Base-by-base conservation (phyloP, 2,888 invertebrate genomes). In the Galerucella pusilla region DNA sequence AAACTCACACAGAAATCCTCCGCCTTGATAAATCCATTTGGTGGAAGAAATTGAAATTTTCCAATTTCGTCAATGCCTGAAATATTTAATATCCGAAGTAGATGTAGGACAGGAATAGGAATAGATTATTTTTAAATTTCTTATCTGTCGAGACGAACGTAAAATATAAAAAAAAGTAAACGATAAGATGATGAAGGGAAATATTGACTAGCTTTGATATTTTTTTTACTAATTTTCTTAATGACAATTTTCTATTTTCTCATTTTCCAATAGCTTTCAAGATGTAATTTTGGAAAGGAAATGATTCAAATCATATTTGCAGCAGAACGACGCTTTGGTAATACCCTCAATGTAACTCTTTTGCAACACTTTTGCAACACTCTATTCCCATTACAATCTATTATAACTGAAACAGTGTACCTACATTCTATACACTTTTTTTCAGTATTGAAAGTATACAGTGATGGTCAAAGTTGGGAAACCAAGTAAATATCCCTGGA, bases 41-140 rank as follows among this genome's bases (percentile, higher is more conserved):
- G 72, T 72, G 66, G 63, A 72, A 72, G 72, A 67, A 72, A 72
- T 72, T 72, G 72, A 72, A 72, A 72, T 72, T 72, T 72, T 71
- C 71, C 71, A 71, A 71, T 71, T 71, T 71, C 65, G 66, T 49
- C 59, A 72, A 72, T 66, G 46, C 66, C 67, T 72, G 72, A 72
- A 72, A 72, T 72, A 72, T 72, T 72, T 72, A 72, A 72, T 72
- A 72, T 72, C 72, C 72, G 72, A 71, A 57, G 49, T 65, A 71
- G 71, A 72, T 67, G 54, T 67, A 60, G 72, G 72, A 66, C 72
- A 66, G 66, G 66, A 67, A 72, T 60, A 57, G 72, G 66, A 72
- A 72, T 66, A 72, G 72, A 72, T 72, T 72, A 72, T 72, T 72
- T 67, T 72, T 67, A 72, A 72, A 72, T 72, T 72, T 72, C 72